Conservation (phyloP, 2,797 vertebrate species). For the Sphenodon punctatus region DNA sequence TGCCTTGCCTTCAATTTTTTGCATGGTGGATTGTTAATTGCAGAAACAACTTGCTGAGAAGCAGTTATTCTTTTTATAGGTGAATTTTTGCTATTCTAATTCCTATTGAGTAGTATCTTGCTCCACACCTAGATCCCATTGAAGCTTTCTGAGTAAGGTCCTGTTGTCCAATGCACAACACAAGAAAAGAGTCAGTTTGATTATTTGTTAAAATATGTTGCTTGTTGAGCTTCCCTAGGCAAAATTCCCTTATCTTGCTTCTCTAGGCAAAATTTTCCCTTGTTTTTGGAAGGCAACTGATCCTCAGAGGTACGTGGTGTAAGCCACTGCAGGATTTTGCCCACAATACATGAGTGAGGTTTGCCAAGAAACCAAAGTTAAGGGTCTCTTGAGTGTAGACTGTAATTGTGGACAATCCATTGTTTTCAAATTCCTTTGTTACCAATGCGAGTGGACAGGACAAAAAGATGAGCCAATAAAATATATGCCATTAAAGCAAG, state of each 20-base stretch:
- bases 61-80: no score
- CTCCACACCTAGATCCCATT: background rate
- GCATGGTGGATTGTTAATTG: conserved; percentile 10
- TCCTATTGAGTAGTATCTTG: background rate
- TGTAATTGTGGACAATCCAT: background rate
- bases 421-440: no score
- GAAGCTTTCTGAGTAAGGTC: background rate
- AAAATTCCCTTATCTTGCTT: background rate
- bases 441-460: no score
- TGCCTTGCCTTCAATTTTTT: background rate
- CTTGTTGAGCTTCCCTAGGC: background rate
- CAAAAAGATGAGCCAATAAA: background rate
- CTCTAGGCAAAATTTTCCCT: background rate
- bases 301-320: background rate
- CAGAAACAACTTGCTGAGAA: no score
- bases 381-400: background rate
- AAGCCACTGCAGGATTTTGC: background rate
- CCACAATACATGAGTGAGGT: background rate
- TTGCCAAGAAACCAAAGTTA: background rate
- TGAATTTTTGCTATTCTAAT: background rate
- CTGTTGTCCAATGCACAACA: no score
- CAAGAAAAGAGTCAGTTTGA: background rate
- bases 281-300: background rate
- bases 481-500: background rate
- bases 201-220: background rate